Evolutionary conservation across 2,888 invertebrate genomes (phyloP).

Genomic region (Ischnus inquisitorius): DNA sequence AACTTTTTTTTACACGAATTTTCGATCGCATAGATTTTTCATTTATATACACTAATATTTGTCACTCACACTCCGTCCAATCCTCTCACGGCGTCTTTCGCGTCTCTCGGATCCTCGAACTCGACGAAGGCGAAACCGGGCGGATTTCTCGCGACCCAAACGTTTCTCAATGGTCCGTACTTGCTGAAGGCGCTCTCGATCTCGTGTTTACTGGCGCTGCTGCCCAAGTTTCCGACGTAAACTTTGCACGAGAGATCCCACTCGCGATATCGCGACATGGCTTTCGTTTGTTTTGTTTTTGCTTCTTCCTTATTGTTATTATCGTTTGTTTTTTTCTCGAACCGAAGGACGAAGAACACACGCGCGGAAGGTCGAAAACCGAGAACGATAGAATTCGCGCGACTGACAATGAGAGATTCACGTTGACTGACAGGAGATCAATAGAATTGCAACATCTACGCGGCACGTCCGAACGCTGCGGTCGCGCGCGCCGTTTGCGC

Average conservation of each 20-base stretch:
- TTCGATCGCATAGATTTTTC: background rate
- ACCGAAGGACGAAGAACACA: background rate
- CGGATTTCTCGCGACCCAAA: constrained; percentile 97
- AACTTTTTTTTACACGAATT: background rate
- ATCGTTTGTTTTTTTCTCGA: background rate
- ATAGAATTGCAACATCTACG: constrained; percentile 9
- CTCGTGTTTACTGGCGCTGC: constrained; percentile 96
- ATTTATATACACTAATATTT: background rate
- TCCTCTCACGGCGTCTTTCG: constrained; percentile 94
- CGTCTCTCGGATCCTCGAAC: constrained; percentile 95
- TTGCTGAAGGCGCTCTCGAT: constrained; percentile 95
- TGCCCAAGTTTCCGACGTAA: constrained; percentile 96
- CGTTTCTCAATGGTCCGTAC: constrained; percentile 95
- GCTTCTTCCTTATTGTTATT: too few species aligned
- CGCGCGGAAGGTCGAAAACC: background rate
- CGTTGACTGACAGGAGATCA: constrained; percentile 5
- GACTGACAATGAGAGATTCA: background rate
- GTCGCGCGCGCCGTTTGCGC: background rate
- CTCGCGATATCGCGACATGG: constrained; percentile 93
- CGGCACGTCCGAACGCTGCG: background rate
- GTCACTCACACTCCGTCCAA: constrained; percentile 92
- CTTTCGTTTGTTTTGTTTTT: background rate
- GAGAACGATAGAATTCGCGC: background rate
- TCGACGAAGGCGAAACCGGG: constrained; percentile 97
- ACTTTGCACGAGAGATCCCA: constrained; percentile 96